Evolutionary conservation across 2,113 vertebrate species (phyloP).

Genomic region (Brachyhypopomus gauderio): DNA sequence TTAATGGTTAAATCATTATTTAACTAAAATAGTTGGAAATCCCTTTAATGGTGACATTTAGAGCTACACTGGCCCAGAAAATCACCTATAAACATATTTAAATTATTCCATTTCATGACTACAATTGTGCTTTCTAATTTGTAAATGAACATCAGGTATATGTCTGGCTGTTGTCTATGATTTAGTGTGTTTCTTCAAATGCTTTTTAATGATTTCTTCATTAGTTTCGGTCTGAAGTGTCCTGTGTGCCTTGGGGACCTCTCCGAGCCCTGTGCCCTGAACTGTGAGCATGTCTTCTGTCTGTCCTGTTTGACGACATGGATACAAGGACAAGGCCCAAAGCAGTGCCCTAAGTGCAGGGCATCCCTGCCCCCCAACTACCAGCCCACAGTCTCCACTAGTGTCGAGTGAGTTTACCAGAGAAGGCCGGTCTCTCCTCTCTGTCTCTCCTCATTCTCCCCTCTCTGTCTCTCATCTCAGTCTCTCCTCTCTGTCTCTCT

Average conservation of each 20-base stretch:
- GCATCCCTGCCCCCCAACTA: conserved; percentile 44
- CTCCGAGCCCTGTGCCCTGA: conserved; percentile 65
- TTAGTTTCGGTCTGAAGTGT: conserved; percentile 70
- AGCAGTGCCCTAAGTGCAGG: conserved; percentile 65
- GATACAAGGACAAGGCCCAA: not conserved
- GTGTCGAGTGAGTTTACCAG: conserved; percentile 60
- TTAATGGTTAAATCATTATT: no score
- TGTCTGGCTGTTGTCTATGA: no score
- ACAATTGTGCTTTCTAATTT: no score
- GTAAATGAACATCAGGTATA: no score
- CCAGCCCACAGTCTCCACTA: conserved; percentile 51
- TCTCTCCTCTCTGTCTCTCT: no score
- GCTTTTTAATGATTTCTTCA: not conserved
- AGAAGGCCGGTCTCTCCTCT: not conserved
- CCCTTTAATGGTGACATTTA: not conserved
- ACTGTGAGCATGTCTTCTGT: conserved; percentile 73
- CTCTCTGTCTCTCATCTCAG: no score
- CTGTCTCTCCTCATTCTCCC: no score
- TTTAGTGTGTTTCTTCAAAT: not conserved
- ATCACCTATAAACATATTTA: no score
- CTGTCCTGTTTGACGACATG: conserved; percentile 60
- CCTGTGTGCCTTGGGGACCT: conserved; percentile 67
- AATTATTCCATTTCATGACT: no score
- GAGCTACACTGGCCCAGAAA: not conserved
- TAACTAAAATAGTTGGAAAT: not conserved